Evolutionary conservation across 2,888 invertebrate genomes (phyloP).

Genomic region (Eubasilissa splendida): DNA sequence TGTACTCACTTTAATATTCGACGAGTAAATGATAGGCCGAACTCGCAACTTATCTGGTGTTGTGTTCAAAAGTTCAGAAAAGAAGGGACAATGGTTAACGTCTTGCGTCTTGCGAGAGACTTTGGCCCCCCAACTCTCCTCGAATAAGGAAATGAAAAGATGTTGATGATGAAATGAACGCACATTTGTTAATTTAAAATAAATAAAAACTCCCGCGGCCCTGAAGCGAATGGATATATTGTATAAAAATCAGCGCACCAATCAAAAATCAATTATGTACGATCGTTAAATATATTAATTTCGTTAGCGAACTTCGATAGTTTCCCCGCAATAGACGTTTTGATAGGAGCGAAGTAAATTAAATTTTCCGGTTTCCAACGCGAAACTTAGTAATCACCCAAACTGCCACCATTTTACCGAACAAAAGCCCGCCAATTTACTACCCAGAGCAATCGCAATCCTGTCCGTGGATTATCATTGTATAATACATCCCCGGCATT

Average conservation of each 20-base stretch:
- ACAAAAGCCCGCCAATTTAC: constrained; percentile 26
- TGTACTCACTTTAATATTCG: too few relatives aligned
- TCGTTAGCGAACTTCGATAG: constrained; percentile 14
- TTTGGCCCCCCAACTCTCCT: too few relatives aligned
- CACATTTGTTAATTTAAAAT: not conserved
- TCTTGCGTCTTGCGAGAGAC: too few relatives aligned
- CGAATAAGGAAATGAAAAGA: too few relatives aligned
- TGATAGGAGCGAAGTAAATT: constrained; percentile 25
- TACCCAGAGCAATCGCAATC: constrained; percentile 16
- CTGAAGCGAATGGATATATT: not conserved
- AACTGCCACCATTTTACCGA: constrained; percentile 30
- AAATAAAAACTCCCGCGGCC: constrained; percentile 1
- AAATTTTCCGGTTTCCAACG: constrained; percentile 38
- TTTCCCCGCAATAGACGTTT: constrained; percentile 16
- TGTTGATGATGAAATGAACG: too few relatives aligned
- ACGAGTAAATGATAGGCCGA: too few relatives aligned
- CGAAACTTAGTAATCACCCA: constrained; percentile 40
- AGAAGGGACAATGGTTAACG: too few relatives aligned
- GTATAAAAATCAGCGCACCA: constrained; percentile 10
- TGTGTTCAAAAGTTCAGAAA: too few relatives aligned
- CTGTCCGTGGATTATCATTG: constrained; percentile 22
- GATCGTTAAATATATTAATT: constrained; percentile 25
- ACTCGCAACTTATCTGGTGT: too few relatives aligned
- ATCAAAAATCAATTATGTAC: not conserved
- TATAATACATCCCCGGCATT: not conserved